Evolutionary conservation across 2,888 invertebrate species (phyloP), one percentile per base, ranked within the genome.

Genomic region (Rosalia funebris): DNA sequence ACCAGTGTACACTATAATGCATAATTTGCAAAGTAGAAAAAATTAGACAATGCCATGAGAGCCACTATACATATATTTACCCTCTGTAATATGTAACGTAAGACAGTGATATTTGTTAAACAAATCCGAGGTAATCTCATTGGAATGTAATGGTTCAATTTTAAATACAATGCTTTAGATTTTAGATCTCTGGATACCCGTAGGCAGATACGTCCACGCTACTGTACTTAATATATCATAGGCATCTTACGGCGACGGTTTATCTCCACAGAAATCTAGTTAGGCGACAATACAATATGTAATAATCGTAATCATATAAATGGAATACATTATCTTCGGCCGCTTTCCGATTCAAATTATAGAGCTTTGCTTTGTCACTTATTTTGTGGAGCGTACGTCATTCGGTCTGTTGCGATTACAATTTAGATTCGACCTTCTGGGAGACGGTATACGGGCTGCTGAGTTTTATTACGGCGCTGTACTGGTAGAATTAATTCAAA

Each of bases 251-350:
- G 67, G 61, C 65, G 54, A 59, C 54, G 44, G 25, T 25, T 55
- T 68, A 68, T 70, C 70, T 59, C 20, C 45, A 41, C 52, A 60
- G 57, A 31, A 36, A 71, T 72, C 72, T 67, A 50, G 44, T 48
- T 47, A 63, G 67, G 70, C 69, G 71, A 71, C 69, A 66, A 68
- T 69, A 71, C 71, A 74, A 69, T 71, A 65, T 70, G 71, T 71
- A 72, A 73, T 74, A 71, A 73, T 72, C 70, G 70, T 72, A 74
- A 74, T 74, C 69, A 66, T 71, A 71, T 69, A 73, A 69, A 70
- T 69, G 69, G 68, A 71, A 66, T 70, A 66, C 61, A 65, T 68
- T 66, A 68, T 66, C 67, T 20, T 32, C 61, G 48, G 63, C 61
- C 62, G 64, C 62, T 66, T 60, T 57, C 60, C 62, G 58, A 59